Evolutionary conservation across 2,797 vertebrate genomes (phyloP).

Genomic region (Kryptolebias ocellatus): DNA sequence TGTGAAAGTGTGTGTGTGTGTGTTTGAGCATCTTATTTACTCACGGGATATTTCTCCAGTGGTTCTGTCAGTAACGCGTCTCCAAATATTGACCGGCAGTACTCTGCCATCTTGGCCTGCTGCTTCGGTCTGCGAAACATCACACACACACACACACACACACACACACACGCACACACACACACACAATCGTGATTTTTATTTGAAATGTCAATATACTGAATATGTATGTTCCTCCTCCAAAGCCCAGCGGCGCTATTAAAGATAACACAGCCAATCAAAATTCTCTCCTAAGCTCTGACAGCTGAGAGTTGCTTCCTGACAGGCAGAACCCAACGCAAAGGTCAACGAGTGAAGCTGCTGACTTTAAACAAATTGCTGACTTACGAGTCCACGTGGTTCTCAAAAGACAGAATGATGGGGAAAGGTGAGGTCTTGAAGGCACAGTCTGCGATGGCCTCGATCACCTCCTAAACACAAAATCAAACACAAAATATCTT

Average conservation of each 20-base stretch:
- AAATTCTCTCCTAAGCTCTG: neutral
- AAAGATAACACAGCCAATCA: constrained; percentile 10
- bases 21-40: constrained; percentile 52
- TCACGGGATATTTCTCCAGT: constrained; percentile 95
- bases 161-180: constrained; percentile 32
- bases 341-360: neutral
- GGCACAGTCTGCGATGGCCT: constrained; percentile 95
- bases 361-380: neutral
- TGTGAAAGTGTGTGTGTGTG: constrained; percentile 11
- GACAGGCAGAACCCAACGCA: constrained; percentile 20
- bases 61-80: constrained; percentile 92
- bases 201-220: constrained; percentile 24
- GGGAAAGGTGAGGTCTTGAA: constrained; percentile 98
- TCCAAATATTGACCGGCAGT: constrained; percentile 96
- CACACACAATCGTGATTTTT: constrained; percentile 21
- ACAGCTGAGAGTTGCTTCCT: neutral
- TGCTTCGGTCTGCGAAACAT: constrained; percentile 88
- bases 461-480: constrained; percentile 90
- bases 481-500: neutral
- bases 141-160: constrained; percentile 49
- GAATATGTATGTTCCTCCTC: constrained; percentile 20
- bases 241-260: constrained; percentile 9
- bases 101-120: constrained; percentile 98
- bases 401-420: constrained; percentile 95
- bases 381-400: constrained; percentile 98